These are phyloP conservation scores for Tetranychus piercei DNA, from an alignment of 2,888 invertebrate genomes.

Conservation along the genomic window DNA sequence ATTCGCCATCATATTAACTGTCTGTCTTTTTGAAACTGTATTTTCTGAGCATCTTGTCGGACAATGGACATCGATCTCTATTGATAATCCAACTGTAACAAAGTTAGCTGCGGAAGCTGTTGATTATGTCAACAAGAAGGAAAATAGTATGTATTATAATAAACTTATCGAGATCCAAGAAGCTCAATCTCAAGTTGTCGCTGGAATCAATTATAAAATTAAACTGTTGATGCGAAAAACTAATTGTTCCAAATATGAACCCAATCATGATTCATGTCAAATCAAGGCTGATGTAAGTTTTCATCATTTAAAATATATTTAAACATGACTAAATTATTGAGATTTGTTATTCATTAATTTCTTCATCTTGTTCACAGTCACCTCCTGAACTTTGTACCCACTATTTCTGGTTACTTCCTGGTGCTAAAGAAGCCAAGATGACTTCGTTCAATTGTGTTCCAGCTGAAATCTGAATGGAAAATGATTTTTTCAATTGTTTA, in stretches of 20 bases:
- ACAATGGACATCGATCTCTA: neutral
- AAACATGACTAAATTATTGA: no score
- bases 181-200: neutral
- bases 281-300: neutral
- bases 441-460: no score
- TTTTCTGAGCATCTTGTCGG: neutral
- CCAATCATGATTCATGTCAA: neutral
- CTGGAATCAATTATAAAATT: neutral
- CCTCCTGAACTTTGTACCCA: no score
- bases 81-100: neutral
- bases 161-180: neutral
- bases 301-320: no score
- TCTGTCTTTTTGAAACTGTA: no score
- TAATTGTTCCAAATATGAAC: neutral
- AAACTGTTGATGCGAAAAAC: neutral
- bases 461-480: no score
- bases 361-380: no score
- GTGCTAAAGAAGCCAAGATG: no score
- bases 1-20: no score
- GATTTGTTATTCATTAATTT: no score
- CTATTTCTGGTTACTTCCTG: no score
- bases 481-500: no score
- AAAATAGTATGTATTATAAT: neutral
- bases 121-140: neutral
- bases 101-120: neutral